Base-by-base conservation (phyloP, 1,140 invertebrate genomes). In the Drusus annulatus region DNA sequence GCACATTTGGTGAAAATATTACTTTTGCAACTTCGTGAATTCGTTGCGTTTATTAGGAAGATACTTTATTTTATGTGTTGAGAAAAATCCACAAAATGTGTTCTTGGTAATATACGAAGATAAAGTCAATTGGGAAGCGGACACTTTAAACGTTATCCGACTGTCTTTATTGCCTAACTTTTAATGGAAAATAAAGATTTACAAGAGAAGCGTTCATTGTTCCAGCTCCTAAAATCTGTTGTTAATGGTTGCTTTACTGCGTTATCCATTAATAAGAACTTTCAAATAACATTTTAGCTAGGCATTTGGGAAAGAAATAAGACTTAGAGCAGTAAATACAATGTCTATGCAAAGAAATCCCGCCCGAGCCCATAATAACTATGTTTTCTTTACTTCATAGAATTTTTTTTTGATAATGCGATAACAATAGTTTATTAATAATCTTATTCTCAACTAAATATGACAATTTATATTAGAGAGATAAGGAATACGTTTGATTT, bases 1-100 rank as follows among this genome's bases (percentile, higher is more conserved):
- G 65, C 62, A 71, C 80, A 76, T 81, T 81, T 74, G 60, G 68
- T 25, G 69, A 75, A 81, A 81, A 81, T 81, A 81, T 81, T 81
- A 74, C 80, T 81, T 78, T 78, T 74, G 75, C 58, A 81, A 81
- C 80, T 78, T 75, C 62, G 76, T 74, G 76, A 56, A 81, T 78
- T 81, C 68, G 76, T 56, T 81, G 80, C 76, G 80, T 78, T 81
- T 81, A 74, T 78, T 81, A 74, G 60, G 36, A 36, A 45, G 36
- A 63, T 51, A 54, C 77, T 79, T 62, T 79, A 79, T 45, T 79
- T 79, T 71, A 79, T 79, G 76, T 77, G 17, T 63, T 78, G n/a
- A 52, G n/a, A 31, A 71, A 77, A 62, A 65, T 62, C 28, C 58
- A 15, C 58, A 36, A 60, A 31, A 77, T 63, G 75, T 51, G 68